phyloP scores from a whole-genome alignment of 2,113 vertebrate species.

The Hiodon alosoides region DNA sequence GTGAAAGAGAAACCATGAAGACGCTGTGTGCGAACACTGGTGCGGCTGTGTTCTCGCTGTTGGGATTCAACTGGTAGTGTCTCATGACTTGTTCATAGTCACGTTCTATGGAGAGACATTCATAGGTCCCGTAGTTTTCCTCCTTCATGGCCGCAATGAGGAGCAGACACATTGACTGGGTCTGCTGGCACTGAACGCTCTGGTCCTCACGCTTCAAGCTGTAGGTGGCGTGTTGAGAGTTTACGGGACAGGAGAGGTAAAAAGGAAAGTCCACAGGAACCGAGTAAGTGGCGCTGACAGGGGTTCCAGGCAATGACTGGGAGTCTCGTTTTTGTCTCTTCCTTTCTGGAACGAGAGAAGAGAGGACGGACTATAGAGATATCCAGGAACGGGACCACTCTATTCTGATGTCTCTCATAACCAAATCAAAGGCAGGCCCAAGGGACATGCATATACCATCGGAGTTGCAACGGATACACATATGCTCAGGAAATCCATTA shows the following conservation, averaged over 20 bases:
- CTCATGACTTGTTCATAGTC: slow-evolving; percentile 47
- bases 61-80: slow-evolving; percentile 31
- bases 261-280: slow-evolving; percentile 48
- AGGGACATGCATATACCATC: no score
- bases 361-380: not conserved
- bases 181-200: slow-evolving; percentile 47
- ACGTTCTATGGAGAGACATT: slow-evolving; percentile 55
- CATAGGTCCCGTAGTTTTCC: slow-evolving; percentile 47
- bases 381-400: no score
- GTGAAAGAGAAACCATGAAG: not conserved
- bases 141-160: slow-evolving; percentile 52
- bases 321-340: slow-evolving; percentile 37
- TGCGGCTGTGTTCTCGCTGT: not conserved
- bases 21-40: not conserved
- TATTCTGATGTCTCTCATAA: no score
- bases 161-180: slow-evolving; percentile 53
- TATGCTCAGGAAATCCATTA: no score
- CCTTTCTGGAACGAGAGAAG: not conserved
- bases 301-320: not conserved
- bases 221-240: slow-evolving; percentile 65
- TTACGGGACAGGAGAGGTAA: slow-evolving; percentile 64
- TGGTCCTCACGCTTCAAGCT: slow-evolving; percentile 46
- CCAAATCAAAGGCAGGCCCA: no score
- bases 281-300: slow-evolving; percentile 19
- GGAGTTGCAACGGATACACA: no score